A percentile compares a stretch with the other conserved stretches of the same genome.
These are phyloP conservation scores for Episyrphus balteatus DNA, from an alignment of 1,140 invertebrate genomes.

Conservation along the genomic window DNA sequence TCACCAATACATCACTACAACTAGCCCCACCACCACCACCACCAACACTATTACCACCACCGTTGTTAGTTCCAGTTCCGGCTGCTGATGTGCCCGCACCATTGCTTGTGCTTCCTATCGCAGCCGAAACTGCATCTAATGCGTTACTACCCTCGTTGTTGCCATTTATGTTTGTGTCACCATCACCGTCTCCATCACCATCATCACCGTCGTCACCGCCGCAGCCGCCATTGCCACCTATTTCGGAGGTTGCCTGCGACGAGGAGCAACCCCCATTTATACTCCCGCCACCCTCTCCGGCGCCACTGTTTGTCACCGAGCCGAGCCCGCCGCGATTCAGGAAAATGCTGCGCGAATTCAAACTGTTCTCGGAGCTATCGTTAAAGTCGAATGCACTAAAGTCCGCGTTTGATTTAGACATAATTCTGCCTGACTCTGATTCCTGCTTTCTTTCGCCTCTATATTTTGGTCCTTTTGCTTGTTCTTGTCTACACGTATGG, in stretches of 20 bases:
- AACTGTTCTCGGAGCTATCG: slow-evolving; percentile 34
- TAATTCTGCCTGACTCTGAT: too few relatives aligned
- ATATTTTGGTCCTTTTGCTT: too few relatives aligned
- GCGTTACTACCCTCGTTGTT: slow-evolving; percentile 3
- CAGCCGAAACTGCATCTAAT: too few relatives aligned
- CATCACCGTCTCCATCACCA: not conserved
- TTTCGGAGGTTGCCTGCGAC: not conserved
- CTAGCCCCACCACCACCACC: slow-evolving; percentile 7
- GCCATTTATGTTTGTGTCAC: slow-evolving; percentile 5
- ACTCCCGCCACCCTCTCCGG: too few relatives aligned
- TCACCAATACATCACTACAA: not conserved
- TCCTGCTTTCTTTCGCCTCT: too few relatives aligned
- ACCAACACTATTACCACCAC: not conserved
- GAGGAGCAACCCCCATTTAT: too few relatives aligned
- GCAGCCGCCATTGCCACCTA: not conserved
- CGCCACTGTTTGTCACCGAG: not conserved
- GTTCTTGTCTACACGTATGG: too few relatives aligned
- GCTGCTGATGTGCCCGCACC: slow-evolving; percentile 8
- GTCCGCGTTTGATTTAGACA: slow-evolving; percentile 17
- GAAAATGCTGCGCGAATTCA: slow-evolving; percentile 26
- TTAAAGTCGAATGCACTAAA: slow-evolving; percentile 35
- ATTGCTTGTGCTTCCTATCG: too few relatives aligned
- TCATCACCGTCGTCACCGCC: not conserved
- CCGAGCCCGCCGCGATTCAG: slow-evolving; percentile 24
- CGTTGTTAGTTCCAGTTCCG: not conserved